phyloP scores from a whole-genome alignment of 2,797 vertebrate genomes.

The Typhlichthys subterraneus region DNA sequence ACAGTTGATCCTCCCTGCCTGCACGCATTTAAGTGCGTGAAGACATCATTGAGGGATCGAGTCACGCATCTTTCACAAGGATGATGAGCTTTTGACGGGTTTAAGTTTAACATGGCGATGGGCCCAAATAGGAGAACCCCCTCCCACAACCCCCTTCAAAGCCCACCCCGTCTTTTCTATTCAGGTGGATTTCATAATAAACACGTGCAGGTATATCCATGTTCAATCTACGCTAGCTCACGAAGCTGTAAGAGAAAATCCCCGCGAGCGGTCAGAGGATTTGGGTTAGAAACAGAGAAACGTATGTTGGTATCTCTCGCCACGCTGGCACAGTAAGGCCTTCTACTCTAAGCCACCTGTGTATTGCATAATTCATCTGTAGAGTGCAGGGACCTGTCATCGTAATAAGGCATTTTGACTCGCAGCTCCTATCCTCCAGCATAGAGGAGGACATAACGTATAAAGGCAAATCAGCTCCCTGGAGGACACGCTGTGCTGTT shows the following conservation, averaged over 20 bases:
- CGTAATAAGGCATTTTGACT: constrained; percentile 62
- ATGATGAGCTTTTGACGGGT: constrained; percentile 18
- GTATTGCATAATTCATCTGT: constrained; percentile 71
- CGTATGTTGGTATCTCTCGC: constrained; percentile 39
- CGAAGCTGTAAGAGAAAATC: constrained; percentile 14
- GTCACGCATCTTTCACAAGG: background rate
- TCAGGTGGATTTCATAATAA: constrained; percentile 30
- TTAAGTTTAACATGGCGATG: constrained; percentile 26
- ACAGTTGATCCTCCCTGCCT: background rate
- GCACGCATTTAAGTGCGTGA: background rate
- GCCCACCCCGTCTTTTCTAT: background rate
- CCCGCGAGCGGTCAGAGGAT: constrained; percentile 4
- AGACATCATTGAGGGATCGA: constrained; percentile 1
- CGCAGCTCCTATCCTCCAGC: constrained; percentile 36
- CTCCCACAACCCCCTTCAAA: background rate
- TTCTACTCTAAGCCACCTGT: constrained; percentile 49
- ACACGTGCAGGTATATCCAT: constrained; percentile 26
- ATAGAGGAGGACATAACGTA: constrained; percentile 30
- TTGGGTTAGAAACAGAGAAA: constrained; percentile 36
- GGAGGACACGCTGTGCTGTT: constrained; percentile 8
- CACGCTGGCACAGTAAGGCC: constrained; percentile 43
- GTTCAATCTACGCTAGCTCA: constrained; percentile 34
- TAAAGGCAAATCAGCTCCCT: constrained; percentile 31
- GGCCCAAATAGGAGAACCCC: background rate
- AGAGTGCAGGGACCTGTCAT: constrained; percentile 48